A percentile compares a stretch with the other conserved stretches of the same genome.
Evolutionary conservation across 1,140 invertebrate species (phyloP).

Genomic region (Aporrectodea caliginosa): DNA sequence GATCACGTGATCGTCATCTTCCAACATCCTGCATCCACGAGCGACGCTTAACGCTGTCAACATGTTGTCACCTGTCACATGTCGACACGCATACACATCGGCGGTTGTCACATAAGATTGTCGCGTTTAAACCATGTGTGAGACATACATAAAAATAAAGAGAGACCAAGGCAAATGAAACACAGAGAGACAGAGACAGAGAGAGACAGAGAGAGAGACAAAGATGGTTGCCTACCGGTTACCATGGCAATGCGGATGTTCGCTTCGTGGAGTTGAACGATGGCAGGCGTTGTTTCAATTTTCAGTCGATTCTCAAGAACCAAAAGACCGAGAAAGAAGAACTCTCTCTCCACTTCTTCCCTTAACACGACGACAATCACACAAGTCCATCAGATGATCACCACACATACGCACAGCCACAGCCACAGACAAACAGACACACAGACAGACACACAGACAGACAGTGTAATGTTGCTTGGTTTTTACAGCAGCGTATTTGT

Average conservation of each 20-base stretch:
- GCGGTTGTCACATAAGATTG: too few relatives aligned
- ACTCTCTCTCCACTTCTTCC: constrained; percentile 67
- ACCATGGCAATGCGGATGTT: constrained; percentile 91
- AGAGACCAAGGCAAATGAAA: too few relatives aligned
- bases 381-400: neutral
- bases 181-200: too few relatives aligned
- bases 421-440: too few relatives aligned
- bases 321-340: constrained; percentile 82
- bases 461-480: too few relatives aligned
- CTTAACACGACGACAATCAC: constrained; percentile 33
- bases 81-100: too few relatives aligned
- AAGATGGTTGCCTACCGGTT: constrained; percentile 62
- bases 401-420: too few relatives aligned
- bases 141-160: too few relatives aligned
- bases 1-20: constrained; percentile 67
- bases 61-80: constrained; percentile 84
- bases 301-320: constrained; percentile 91
- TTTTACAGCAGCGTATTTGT: too few relatives aligned
- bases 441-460: too few relatives aligned
- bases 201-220: neutral
- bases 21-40: constrained; percentile 86
- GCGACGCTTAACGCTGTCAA: constrained; percentile 93
- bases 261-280: constrained; percentile 73
- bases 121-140: too few relatives aligned
- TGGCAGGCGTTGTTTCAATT: constrained; percentile 73